Conservation (phyloP, 64 coral and sea anemone species). For the Montipora cactus region DNA sequence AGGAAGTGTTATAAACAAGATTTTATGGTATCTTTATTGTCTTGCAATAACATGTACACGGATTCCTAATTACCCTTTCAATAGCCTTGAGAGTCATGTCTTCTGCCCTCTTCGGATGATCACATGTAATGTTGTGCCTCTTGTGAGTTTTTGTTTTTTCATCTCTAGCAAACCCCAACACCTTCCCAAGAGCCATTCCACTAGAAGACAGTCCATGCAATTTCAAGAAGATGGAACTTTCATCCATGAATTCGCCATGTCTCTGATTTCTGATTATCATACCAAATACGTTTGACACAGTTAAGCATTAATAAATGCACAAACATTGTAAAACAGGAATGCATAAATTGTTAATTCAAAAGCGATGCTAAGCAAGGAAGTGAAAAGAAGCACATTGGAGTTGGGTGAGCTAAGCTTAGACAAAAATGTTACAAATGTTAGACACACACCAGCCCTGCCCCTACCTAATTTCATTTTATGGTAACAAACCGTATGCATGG, state of each 20-base stretch:
- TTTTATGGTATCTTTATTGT: too few relatives aligned
- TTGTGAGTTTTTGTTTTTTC: conserved; percentile 19
- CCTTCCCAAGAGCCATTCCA: conserved; percentile 21
- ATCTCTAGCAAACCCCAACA: conserved; percentile 35
- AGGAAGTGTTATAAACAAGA: too few relatives aligned
- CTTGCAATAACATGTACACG: too few relatives aligned
- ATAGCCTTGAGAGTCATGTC: not conserved
- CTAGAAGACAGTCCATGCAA: conserved; percentile 41
- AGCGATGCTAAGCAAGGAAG: too few relatives aligned
- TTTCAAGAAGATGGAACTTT: conserved; percentile 35
- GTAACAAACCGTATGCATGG: too few relatives aligned
- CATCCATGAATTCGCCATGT: conserved; percentile 54
- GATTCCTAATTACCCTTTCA: too few relatives aligned
- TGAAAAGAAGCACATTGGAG: too few relatives aligned
- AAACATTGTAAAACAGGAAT: not conserved
- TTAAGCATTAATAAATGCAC: not conserved
- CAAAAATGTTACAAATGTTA: too few relatives aligned
- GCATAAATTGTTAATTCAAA: too few relatives aligned
- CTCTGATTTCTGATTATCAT: conserved; percentile 46
- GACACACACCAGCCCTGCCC: too few relatives aligned
- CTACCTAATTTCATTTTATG: too few relatives aligned
- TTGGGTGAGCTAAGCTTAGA: too few relatives aligned
- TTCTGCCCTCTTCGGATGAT: conserved; percentile 9
- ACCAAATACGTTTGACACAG: not conserved
- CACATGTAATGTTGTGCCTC: conserved; percentile 25